Conservation (phyloP, 2,888 invertebrate species). For the Elysia crispata region DNA sequence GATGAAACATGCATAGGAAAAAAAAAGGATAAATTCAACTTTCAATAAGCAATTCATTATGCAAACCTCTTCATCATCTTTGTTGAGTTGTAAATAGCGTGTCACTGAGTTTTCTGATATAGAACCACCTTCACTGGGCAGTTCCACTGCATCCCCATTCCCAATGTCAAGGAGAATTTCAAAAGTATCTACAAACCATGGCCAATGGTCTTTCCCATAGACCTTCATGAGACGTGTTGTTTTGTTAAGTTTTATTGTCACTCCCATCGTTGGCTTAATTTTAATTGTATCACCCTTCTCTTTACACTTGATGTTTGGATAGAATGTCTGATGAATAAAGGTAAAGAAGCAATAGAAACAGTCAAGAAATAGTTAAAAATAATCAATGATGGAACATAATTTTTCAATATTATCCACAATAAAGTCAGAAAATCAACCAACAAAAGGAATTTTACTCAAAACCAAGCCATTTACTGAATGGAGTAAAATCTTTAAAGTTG, state of each 20-base stretch:
- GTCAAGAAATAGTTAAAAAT: not conserved
- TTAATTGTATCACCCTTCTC: conserved; percentile 69
- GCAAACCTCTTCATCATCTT: conserved; percentile 71
- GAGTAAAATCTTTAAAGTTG: too few species aligned
- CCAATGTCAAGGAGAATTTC: conserved; percentile 69
- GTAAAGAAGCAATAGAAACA: not conserved
- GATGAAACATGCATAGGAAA: not conserved
- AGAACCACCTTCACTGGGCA: conserved; percentile 57
- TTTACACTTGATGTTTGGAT: conserved; percentile 65
- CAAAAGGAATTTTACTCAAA: too few species aligned
- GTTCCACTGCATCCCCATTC: conserved; percentile 63
- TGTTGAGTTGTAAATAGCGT: conserved; percentile 69
- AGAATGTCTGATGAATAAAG: conserved; percentile 50
- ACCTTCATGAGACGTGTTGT: conserved; percentile 66
- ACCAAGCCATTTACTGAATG: too few species aligned
- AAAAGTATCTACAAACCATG: conserved; percentile 72
- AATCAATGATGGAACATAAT: not conserved
- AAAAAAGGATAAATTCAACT: too few species aligned
- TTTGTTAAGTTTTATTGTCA: conserved; percentile 69
- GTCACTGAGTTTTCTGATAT: conserved; percentile 69
- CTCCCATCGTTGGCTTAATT: conserved; percentile 63
- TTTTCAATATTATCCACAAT: too few species aligned
- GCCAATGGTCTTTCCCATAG: conserved; percentile 69
- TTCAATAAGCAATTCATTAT: too few species aligned
- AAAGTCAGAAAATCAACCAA: too few species aligned